phyloP scores from a whole-genome alignment of 2,888 invertebrate genomes.

The Chaitophorus viminalis region DNA sequence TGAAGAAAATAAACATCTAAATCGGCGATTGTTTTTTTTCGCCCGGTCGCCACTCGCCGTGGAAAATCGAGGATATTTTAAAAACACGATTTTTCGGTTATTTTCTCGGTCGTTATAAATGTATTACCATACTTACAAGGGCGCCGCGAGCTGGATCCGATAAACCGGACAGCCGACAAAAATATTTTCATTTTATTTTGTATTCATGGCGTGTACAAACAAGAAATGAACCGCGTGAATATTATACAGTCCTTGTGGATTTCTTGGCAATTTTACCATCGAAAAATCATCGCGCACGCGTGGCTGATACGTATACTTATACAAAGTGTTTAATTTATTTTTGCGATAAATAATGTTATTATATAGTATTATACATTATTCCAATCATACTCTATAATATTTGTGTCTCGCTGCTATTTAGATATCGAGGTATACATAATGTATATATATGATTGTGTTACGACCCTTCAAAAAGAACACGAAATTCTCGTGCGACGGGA shows the following conservation, averaged over 20 bases:
- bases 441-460: too few relatives aligned
- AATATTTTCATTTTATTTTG: background rate
- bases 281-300: background rate
- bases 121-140: conserved; percentile 16
- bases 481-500: too few relatives aligned
- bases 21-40: conserved; percentile 1
- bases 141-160: conserved; percentile 17
- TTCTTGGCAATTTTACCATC: background rate
- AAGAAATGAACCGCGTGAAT: background rate
- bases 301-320: too few relatives aligned
- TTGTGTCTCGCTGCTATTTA: too few relatives aligned
- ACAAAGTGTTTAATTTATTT: background rate
- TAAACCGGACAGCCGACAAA: background rate
- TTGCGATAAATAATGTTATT: background rate
- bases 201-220: background rate
- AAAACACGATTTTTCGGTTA: background rate
- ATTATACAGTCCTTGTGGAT: background rate
- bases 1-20: background rate
- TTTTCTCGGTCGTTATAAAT: conserved; percentile 14
- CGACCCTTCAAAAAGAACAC: too few relatives aligned
- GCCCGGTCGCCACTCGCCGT: background rate
- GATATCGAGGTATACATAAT: too few relatives aligned
- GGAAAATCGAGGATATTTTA: conserved; percentile 3
- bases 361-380: background rate
- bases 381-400: too few relatives aligned